Conservation (phyloP, 2,113 vertebrate species). For the Callorhinus ursinus region DNA sequence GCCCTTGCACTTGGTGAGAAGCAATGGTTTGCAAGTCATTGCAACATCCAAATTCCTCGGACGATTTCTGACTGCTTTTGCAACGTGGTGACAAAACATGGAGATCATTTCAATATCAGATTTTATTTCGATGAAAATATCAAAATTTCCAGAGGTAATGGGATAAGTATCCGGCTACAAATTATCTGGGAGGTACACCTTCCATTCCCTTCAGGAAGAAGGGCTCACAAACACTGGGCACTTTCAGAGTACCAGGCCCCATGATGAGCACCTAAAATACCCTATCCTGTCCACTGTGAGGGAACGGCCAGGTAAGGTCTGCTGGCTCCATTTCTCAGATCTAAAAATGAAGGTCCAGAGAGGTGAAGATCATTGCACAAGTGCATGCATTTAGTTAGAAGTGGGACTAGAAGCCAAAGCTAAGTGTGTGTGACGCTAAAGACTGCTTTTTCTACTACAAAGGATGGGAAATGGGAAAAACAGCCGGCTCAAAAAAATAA, state of each 20-base stretch:
- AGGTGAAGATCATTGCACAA: not conserved
- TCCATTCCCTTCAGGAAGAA: not conserved
- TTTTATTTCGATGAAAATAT: conserved; percentile 24
- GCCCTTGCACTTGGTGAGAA: not conserved
- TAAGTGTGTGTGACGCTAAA: not conserved
- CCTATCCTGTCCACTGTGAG: not conserved
- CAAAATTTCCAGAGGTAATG: not conserved
- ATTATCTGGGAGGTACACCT: not conserved
- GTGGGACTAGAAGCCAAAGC: not conserved
- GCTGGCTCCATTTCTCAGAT: not conserved
- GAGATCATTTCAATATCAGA: not conserved
- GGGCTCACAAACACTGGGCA: not conserved
- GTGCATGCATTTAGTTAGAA: not conserved
- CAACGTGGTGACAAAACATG: not conserved
- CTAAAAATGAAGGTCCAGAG: not conserved
- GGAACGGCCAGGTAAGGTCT: not conserved
- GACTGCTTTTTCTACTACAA: not conserved
- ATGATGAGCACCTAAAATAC: not conserved
- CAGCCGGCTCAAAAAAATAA: not conserved
- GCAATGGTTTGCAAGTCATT: conserved; percentile 23
- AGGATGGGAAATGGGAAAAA: not conserved
- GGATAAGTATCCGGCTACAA: not conserved
- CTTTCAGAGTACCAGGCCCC: not conserved
- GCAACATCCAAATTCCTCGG: not conserved
- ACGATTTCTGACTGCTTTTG: not conserved